Evolutionary conservation across 2,113 vertebrate species (phyloP).

Genomic region (Hirundichthys speculiger): DNA sequence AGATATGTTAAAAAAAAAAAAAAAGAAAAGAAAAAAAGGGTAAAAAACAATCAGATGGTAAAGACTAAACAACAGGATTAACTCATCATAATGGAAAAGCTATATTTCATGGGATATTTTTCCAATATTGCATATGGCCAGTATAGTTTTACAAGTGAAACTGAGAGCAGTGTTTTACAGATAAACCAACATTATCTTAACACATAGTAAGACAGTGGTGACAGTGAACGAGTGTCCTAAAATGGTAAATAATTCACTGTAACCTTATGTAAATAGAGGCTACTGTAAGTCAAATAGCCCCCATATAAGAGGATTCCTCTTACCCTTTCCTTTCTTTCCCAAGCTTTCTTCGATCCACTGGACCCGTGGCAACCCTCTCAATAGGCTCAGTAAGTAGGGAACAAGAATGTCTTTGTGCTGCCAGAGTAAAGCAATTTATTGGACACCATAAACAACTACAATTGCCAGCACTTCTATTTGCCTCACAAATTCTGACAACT

Average conservation of each 20-base stretch:
- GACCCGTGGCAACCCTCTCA: conserved; percentile 92
- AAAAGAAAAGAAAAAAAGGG: neutral
- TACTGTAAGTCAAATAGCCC: conserved; percentile 21
- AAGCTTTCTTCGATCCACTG: conserved; percentile 96
- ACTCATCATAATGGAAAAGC: too few species aligned
- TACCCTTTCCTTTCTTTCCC: conserved; percentile 90
- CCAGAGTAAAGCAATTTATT: conserved; percentile 57
- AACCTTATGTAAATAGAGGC: conserved; percentile 4
- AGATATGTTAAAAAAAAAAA: neutral
- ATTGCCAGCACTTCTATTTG: conserved; percentile 4
- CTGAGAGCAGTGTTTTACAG: too few species aligned
- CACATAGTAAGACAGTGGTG: too few species aligned
- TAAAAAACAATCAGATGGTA: too few species aligned
- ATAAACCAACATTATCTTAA: too few species aligned
- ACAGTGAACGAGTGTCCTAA: neutral
- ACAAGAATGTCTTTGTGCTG: conserved; percentile 94
- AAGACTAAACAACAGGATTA: too few species aligned
- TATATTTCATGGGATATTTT: too few species aligned
- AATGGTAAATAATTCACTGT: neutral
- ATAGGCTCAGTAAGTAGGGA: conserved; percentile 90
- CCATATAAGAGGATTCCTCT: conserved; percentile 61
- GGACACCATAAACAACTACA: conserved; percentile 37
- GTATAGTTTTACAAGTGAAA: too few species aligned
- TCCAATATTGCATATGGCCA: too few species aligned
- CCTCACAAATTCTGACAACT: neutral